Base-by-base conservation (phyloP, 1,140 invertebrate species). In the Ips typographus region DNA sequence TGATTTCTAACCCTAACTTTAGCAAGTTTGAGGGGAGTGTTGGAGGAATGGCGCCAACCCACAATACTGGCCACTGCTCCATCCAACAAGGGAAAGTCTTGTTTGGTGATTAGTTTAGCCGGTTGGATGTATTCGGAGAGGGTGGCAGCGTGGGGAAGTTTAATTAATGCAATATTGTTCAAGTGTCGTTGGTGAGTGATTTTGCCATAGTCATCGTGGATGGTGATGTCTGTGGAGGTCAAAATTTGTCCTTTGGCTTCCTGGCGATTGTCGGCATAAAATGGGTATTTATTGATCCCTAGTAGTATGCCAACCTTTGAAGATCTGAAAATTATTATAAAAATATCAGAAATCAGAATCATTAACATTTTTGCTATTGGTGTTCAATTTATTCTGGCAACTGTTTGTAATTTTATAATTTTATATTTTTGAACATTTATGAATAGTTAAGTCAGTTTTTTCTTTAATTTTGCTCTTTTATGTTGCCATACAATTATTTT, bases 121-220 rank as follows among this genome's bases (percentile, higher is more conserved):
- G 62, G 62, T 4, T 42, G 40, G 3, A 65, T 37, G 4, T 8
- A 37, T 3, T 56, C 38, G 39, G 40, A 6, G 42, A 55, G 5
- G 2, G 5, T 56, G 4, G 37, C 62, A 8, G 62, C 40, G 22
- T 52, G 6, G 7, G 51, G 49, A 2, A 65, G 40, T 36, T 65
- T 53, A 37, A 65, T 37, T 37, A 65, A 4, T 8, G 62, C 62
- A 36, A 65, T 56, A 39, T 65, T 65, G 49, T 65, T 65, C 38
- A 65, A 43, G 43, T 55, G 49, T 5, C 44, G 62, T 1, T 65
- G 39, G 8, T 53, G n/a, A 3, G 42, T 42, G 5, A 55, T 65
- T 55, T 65, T 56, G 3, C 7, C 40, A 39, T 40, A 65, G 38
- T 65, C 62, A 22, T 65, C 62, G 22, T 65, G 62, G 39, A 65